Percentiles rank a stretch among this genome's conserved stretches.
phyloP scores from a whole-genome alignment of 2,888 invertebrate species.

The Callosobruchus maculatus region DNA sequence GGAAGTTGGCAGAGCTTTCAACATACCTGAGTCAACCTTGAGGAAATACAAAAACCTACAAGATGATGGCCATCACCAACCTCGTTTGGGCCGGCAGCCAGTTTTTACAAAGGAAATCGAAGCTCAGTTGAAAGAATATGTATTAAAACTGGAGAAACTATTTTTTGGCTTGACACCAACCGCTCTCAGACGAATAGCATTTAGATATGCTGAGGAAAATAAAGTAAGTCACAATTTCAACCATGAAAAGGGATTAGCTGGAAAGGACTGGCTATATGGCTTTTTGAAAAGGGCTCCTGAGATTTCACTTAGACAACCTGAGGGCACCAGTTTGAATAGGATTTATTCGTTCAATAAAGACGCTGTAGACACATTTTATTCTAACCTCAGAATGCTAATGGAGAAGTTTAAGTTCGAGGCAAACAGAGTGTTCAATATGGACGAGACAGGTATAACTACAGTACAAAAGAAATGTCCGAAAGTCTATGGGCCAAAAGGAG shows the following conservation, averaged over 20 bases:
- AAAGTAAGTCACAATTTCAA: slow-evolving; percentile 7
- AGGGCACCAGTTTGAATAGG: slow-evolving; percentile 13
- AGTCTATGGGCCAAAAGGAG: slow-evolving; percentile 15
- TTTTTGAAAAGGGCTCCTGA: slow-evolving; percentile 11
- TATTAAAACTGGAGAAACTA: slow-evolving; percentile 13
- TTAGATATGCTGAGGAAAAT: slow-evolving; percentile 14
- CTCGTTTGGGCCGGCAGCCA: slow-evolving; percentile 1
- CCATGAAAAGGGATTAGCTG: background rate
- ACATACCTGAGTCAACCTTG: slow-evolving; percentile 1
- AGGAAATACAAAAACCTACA: slow-evolving; percentile 1
- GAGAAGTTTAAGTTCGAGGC: background rate
- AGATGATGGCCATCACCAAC: background rate
- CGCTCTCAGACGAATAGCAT: slow-evolving; percentile 12
- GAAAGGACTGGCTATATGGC: slow-evolving; percentile 1
- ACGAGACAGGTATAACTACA: slow-evolving; percentile 3
- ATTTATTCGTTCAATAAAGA: slow-evolving; percentile 6
- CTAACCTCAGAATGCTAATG: background rate
- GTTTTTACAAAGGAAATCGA: slow-evolving; percentile 3
- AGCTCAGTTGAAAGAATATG: slow-evolving; percentile 2
- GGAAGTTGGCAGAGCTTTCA: background rate
- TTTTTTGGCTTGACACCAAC: slow-evolving; percentile 19
- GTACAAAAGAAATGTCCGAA: slow-evolving; percentile 10
- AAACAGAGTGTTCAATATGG: slow-evolving; percentile 1
- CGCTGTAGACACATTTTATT: background rate
- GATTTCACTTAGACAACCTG: slow-evolving; percentile 11